Conservation (phyloP, 2,113 vertebrate species). For the Aplodontia rufa region DNA sequence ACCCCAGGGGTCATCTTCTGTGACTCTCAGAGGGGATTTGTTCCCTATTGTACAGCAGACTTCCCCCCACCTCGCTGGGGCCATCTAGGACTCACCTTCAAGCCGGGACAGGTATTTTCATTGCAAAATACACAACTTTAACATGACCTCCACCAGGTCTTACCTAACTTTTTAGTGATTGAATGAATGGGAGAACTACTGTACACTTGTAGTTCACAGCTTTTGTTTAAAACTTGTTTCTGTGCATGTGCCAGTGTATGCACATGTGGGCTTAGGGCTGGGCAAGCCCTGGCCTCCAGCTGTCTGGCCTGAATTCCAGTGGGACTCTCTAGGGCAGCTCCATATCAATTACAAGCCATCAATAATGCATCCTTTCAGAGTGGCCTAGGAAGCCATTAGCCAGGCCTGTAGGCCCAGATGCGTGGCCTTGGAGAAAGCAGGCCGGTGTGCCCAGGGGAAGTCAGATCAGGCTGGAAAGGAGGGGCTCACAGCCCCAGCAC, state of each 20-base stretch:
- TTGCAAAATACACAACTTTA: not conserved
- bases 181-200: not conserved
- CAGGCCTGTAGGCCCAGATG: not conserved
- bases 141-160: not conserved
- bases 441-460: slow-evolving; percentile 30
- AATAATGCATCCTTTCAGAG: slow-evolving; percentile 55
- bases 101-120: not conserved
- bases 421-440: slow-evolving; percentile 36
- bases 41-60: not conserved
- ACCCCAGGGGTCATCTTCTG: not conserved
- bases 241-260: not conserved
- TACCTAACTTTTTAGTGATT: not conserved
- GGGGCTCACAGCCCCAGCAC: not conserved
- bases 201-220: not conserved
- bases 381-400: slow-evolving; percentile 57
- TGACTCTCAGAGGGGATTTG: not conserved
- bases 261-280: not conserved
- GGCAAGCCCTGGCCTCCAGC: not conserved
- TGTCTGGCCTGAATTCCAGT: slow-evolving; percentile 34
- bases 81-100: not conserved
- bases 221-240: not conserved
- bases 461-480: not conserved
- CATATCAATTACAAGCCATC: slow-evolving; percentile 60
- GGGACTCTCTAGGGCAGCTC: slow-evolving; percentile 45
- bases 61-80: not conserved